phyloP scores from a whole-genome alignment of 2,113 vertebrate species.

The Talpa occidentalis region DNA sequence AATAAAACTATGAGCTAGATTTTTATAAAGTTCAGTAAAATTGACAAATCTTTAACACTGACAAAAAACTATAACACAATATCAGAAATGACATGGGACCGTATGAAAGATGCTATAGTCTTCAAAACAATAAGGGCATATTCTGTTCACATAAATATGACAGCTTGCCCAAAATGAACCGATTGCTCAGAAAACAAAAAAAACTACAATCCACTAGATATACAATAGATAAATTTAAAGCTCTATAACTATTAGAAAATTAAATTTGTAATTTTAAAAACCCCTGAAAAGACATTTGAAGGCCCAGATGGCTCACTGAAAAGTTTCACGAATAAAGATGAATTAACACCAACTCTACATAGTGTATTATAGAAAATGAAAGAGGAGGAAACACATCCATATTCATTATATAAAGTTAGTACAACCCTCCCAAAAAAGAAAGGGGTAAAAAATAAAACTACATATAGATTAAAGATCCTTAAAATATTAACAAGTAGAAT shows the following conservation, averaged over 20 bases:
- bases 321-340: not conserved
- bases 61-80: not conserved
- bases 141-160: too few species aligned
- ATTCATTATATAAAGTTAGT: conserved; percentile 33
- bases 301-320: not conserved
- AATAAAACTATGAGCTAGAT: not conserved
- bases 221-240: not conserved
- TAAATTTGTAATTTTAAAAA: conserved; percentile 51
- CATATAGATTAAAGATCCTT: not conserved
- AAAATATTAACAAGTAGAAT: not conserved
- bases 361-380: not conserved
- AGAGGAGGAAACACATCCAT: not conserved
- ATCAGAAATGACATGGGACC: not conserved
- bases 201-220: not conserved
- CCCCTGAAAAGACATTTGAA: conserved; percentile 2
- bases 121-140: conserved; percentile 8
- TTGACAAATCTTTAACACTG: not conserved
- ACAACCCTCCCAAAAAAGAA: not conserved
- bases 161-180: not conserved
- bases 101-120: not conserved
- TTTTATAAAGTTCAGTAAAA: not conserved
- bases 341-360: not conserved
- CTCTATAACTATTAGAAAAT: conserved; percentile 1
- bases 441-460: not conserved
- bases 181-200: not conserved